Percentiles rank a stretch among this genome's conserved stretches.
phyloP scores from a whole-genome alignment of 2,113 vertebrate species.

The Hippocampus zosterae region DNA sequence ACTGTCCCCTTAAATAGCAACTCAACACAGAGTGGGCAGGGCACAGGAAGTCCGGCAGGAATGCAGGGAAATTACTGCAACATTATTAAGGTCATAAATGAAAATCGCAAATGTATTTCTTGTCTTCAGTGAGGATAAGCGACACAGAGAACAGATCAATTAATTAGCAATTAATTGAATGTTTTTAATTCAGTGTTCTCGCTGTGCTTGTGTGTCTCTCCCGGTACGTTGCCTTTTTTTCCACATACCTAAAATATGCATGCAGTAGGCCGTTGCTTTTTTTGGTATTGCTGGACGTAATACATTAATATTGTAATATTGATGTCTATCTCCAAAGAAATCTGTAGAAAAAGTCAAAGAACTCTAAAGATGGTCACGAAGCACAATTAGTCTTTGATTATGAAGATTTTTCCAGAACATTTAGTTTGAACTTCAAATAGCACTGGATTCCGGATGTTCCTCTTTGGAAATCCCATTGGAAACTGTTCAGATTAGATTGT shows the following conservation, averaged over 20 bases:
- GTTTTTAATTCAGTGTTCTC: not conserved
- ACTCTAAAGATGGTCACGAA: not conserved
- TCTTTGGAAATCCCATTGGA: not conserved
- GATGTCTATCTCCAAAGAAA: not conserved
- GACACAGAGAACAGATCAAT: no score
- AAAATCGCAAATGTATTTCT: no score
- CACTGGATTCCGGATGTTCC: not conserved
- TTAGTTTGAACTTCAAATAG: not conserved
- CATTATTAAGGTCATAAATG: not conserved
- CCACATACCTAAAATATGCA: not conserved
- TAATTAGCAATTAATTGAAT: not conserved
- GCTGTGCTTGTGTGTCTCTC: not conserved
- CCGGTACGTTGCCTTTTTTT: not conserved
- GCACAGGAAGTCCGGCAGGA: not conserved
- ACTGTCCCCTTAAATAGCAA: not conserved
- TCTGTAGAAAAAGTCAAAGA: not conserved
- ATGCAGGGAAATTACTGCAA: not conserved
- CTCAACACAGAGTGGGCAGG: not conserved
- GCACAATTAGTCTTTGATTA: not conserved
- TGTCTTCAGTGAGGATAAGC: no score
- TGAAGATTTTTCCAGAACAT: not conserved
- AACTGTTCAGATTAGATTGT: not conserved
- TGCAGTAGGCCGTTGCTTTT: not conserved
- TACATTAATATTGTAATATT: not conserved
- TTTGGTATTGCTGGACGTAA: not conserved